Base-by-base conservation (phyloP, 2,113 vertebrate species). In the Sapayoa aenigma region DNA sequence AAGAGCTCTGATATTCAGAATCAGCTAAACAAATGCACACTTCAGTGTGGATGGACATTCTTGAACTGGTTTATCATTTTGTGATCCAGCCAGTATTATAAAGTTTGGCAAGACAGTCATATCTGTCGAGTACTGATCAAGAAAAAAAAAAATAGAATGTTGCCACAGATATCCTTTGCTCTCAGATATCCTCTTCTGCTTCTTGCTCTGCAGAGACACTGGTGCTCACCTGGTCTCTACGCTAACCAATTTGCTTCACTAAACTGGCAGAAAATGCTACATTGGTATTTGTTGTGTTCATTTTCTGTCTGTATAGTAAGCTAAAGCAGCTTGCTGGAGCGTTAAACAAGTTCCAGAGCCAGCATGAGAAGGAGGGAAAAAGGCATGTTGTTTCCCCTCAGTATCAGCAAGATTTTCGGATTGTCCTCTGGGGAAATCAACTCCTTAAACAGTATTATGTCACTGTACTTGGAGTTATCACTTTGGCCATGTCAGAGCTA, bases 191-290 rank as follows among this genome's bases (percentile, higher is more conserved):
- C 4, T 14, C 27, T 63, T 22, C 42, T 80, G 47, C 14, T 69
- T 73, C 80, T 58, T 77, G 37, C 37, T 74, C 71, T 84, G 41
- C 53, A 90, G 68, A 80, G 42, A 55, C 16, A 17, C 46, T 67
- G 28, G 27, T 73, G 23, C 23, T 86, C 66, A 76, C 73, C 68
- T 89, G 63, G 76, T 60, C 67, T 49, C 67, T 65, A 41, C 3
- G 19, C 37, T 83, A 84, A 91, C 28, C 42, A 71, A 76, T 71
- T 92, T 66, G 80, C n/a, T 73, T 86, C 67, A 83, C 79, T 66
- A 93, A 93, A 80, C 74, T 66, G 55, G 75, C 49, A 94, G 82
- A 85, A 95, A 79, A 90, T 53, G 56, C 50, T 73, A 41, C 37
- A 12, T 19, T 87, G n/a, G 46, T 94, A 66, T 85, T 92, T 95